A percentile compares a stretch with the other conserved stretches of the same genome.
Conservation (phyloP, 1,140 invertebrate genomes). For the Lutraria rhynchaena region DNA sequence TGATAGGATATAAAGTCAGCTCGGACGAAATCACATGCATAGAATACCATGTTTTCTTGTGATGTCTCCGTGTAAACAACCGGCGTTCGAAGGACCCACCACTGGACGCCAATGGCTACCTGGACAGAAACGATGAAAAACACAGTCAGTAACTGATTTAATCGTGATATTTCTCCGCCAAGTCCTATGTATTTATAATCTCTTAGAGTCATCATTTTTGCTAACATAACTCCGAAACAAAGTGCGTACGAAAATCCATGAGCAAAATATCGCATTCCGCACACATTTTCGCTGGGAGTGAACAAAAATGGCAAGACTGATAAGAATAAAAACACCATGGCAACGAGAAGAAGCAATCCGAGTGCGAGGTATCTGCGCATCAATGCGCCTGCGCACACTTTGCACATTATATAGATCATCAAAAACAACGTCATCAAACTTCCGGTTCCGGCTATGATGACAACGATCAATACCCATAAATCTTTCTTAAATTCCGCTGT, state of each 20-base stretch:
- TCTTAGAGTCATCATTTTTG: slow-evolving; percentile 85
- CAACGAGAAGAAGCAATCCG: slow-evolving; percentile 83
- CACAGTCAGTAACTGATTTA: slow-evolving; percentile 83
- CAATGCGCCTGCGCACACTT: slow-evolving; percentile 83
- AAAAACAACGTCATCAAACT: slow-evolving; percentile 82
- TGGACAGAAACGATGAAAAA: slow-evolving; percentile 85
- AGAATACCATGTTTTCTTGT: slow-evolving; percentile 38
- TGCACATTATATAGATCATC: slow-evolving; percentile 83
- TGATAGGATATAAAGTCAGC: slow-evolving; percentile 74
- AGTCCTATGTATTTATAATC: slow-evolving; percentile 85
- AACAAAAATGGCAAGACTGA: slow-evolving; percentile 85
- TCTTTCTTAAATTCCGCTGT: slow-evolving; percentile 66
- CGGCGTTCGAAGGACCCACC: slow-evolving; percentile 65
- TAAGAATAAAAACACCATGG: slow-evolving; percentile 83
- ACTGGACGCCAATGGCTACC: slow-evolving; percentile 70
- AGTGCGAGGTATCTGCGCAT: slow-evolving; percentile 84
- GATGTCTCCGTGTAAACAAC: slow-evolving; percentile 30
- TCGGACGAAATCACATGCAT: slow-evolving; percentile 73
- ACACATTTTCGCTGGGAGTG: slow-evolving; percentile 79
- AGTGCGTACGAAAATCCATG: slow-evolving; percentile 84
- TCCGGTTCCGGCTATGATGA: slow-evolving; percentile 68
- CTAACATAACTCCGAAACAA: slow-evolving; percentile 84
- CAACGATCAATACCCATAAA: slow-evolving; percentile 69
- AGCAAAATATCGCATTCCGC: slow-evolving; percentile 83
- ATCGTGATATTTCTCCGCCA: slow-evolving; percentile 86